Percentiles rank a stretch among this genome's conserved stretches.
These are phyloP conservation scores for Digitonthophagus gazella DNA, from an alignment of 2,888 invertebrate genomes.

Conservation along the genomic window DNA sequence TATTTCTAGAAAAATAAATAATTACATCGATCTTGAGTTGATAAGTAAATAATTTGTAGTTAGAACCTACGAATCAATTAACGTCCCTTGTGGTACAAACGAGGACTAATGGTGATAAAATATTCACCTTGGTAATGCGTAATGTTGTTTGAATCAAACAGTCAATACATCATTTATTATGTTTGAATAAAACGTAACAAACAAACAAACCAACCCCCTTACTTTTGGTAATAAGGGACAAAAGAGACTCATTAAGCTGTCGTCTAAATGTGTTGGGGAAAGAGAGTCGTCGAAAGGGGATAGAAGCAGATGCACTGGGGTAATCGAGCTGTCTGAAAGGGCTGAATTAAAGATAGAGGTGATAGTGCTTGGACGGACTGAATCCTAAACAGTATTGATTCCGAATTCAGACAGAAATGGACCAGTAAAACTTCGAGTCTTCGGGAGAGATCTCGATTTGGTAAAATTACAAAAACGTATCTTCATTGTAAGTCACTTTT, in stretches of 20 bases:
- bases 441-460: not conserved
- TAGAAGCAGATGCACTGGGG: slow-evolving; percentile 24
- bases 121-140: no score
- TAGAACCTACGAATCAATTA: no score
- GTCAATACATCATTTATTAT: no score
- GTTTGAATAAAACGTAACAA: not conserved
- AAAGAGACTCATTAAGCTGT: not conserved
- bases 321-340: slow-evolving; percentile 37
- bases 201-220: not conserved
- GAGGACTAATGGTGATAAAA: no score
- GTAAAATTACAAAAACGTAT: not conserved
- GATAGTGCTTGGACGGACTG: slow-evolving; percentile 32
- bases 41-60: no score
- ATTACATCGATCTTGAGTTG: no score
- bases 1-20: no score
- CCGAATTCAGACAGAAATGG: not conserved
- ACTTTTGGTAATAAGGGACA: not conserved
- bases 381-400: slow-evolving; percentile 36
- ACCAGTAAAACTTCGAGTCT: not conserved
- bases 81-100: no score
- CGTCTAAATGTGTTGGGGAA: not conserved
- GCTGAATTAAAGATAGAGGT: slow-evolving; percentile 38
- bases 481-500: no score
- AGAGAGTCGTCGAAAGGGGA: slow-evolving; percentile 5
- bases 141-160: no score